A percentile compares a stretch with the other conserved stretches of the same genome.
Evolutionary conservation across 2,888 invertebrate species (phyloP).

Genomic region (Pilophorus perplexus): DNA sequence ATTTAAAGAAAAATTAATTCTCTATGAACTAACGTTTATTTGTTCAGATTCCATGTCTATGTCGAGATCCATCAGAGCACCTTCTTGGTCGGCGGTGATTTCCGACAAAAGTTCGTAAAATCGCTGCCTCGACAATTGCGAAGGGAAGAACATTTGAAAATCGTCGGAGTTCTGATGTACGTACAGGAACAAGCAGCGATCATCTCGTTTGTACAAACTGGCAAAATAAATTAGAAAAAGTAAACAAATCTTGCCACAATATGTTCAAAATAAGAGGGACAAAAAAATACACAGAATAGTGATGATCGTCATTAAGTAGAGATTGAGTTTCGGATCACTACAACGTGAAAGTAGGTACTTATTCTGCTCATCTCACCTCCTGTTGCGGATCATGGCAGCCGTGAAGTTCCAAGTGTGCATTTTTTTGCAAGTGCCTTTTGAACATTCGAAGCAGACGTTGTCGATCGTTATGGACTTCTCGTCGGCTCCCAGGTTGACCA

Average conservation of each 20-base stretch:
- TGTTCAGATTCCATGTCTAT: slow-evolving; percentile 70
- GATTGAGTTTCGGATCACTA: too few relatives aligned
- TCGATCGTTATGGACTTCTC: slow-evolving; percentile 86
- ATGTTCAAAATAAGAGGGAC: background rate
- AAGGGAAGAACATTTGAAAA: slow-evolving; percentile 97
- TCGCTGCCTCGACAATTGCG: slow-evolving; percentile 75
- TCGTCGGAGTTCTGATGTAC: slow-evolving; percentile 98
- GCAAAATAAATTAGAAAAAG: slow-evolving; percentile 43
- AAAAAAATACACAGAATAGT: background rate
- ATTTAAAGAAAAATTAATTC: too few relatives aligned
- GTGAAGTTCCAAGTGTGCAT: slow-evolving; percentile 93
- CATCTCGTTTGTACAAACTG: slow-evolving; percentile 93
- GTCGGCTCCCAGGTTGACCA: slow-evolving; percentile 91
- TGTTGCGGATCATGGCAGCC: slow-evolving; percentile 82
- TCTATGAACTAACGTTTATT: slow-evolving; percentile 60
- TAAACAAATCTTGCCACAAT: background rate
- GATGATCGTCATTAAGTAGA: too few relatives aligned
- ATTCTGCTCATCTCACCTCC: slow-evolving; percentile 58
- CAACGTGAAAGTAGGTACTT: background rate
- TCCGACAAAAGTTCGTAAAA: slow-evolving; percentile 82
- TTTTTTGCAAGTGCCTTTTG: slow-evolving; percentile 74
- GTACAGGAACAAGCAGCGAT: slow-evolving; percentile 92
- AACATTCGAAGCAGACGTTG: slow-evolving; percentile 77
- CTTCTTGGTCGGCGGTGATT: slow-evolving; percentile 83
- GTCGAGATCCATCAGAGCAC: slow-evolving; percentile 71